Evolutionary conservation across 1,140 invertebrate genomes (phyloP).

Genomic region (Cydia strobilella): DNA sequence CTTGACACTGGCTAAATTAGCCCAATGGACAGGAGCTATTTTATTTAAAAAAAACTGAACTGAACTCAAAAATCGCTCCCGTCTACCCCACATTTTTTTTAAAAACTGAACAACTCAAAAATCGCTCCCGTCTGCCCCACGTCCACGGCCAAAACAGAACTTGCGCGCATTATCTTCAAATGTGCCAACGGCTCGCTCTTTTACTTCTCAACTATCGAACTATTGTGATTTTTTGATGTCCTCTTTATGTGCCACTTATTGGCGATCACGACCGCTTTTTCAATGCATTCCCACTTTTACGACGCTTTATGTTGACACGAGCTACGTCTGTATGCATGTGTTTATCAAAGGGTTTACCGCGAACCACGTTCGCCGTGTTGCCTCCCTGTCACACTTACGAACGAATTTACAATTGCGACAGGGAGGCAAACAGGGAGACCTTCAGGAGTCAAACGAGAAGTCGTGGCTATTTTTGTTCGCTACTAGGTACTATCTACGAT

Average conservation of each 20-base stretch:
- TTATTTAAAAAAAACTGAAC: no score
- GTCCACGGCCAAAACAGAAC: slow-evolving; percentile 46
- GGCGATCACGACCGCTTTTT: slow-evolving; percentile 28
- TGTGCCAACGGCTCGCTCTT: slow-evolving; percentile 69
- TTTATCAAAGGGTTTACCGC: no score
- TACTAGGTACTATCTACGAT: no score
- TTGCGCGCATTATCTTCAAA: slow-evolving; percentile 77
- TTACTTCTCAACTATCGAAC: slow-evolving; percentile 54
- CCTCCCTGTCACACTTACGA: no score
- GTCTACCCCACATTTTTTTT: no score
- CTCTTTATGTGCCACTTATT: slow-evolving; percentile 32
- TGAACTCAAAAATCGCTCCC: no score
- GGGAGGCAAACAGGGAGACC: no score
- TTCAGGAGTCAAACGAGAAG: not conserved
- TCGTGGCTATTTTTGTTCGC: not conserved
- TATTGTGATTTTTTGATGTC: slow-evolving; percentile 53
- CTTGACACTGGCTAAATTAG: no score
- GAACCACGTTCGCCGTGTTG: no score
- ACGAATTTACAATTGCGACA: no score
- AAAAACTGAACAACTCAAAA: no score
- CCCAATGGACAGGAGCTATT: no score
- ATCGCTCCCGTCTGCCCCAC: not conserved
- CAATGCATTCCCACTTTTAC: slow-evolving; percentile 24
- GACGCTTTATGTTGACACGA: slow-evolving; percentile 20
- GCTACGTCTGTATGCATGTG: slow-evolving; percentile 11